Evolutionary conservation across 1,140 invertebrate genomes (phyloP), one percentile per base, ranked within the genome.

Genomic region (Geopemphigus sp.): DNA sequence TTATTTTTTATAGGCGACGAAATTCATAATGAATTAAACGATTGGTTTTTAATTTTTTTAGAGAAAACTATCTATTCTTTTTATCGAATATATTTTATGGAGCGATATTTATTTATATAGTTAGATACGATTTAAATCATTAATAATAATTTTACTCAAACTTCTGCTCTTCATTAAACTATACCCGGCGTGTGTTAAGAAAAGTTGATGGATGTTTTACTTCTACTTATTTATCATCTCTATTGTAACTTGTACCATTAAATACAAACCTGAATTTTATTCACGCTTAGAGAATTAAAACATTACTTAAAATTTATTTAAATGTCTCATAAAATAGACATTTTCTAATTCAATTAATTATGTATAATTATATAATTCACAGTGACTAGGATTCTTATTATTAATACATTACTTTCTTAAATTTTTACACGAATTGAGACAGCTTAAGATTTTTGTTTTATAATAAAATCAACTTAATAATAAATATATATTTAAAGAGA

Each of bases 91-190:
- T 64, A 64, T 64, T 32, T n/a, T n/a, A 64, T 61, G 8, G 15
- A 15, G 10, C 8, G 32, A 8, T 39, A 39, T 39, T 3, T 39
- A 39, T 39, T 39, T 4, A 39, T n/a, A 63, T 29, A 29, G 15
- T 32, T 32, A 64, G 61, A 11, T 64, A 64, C 0, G 39, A n/a
- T 32, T 64, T 11, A 32, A 64, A 39, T 64, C 17, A 64, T 39
- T 64, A 64, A 64, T 39, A 39, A 64, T 39, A 10, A 39, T 64
- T 64, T 39, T 39, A 64, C n/a, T 64, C 61, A 11, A n/a, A 39
- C 17, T 39, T 39, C 19, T 22, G 1, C 10, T 39, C 10, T 22
- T 39, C 10, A 32, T 64, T 64, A n/a, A 11, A 64, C 19, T 63
- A 17, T 63, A 8, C 32, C 32, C 32, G 32, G 17, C 29, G 26